Conservation (phyloP, 2,797 vertebrate species). For the Alca torda region DNA sequence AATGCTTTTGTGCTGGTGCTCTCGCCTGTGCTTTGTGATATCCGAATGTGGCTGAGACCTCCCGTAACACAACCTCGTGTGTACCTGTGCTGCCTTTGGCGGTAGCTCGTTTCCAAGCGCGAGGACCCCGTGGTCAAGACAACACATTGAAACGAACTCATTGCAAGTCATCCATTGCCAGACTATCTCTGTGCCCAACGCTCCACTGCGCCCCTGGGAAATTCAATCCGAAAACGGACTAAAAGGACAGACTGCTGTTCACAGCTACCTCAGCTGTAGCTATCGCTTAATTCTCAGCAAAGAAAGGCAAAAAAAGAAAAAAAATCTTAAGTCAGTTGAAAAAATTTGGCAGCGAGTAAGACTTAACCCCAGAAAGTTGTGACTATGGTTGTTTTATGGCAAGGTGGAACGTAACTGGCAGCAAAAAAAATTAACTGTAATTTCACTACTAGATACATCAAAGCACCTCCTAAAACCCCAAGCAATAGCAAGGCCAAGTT, state of each 20-base stretch:
- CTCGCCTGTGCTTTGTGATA: not conserved
- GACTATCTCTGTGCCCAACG: not conserved
- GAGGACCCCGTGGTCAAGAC: not conserved
- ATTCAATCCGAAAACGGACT: not conserved
- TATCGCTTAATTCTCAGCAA: not conserved
- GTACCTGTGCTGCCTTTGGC: not conserved
- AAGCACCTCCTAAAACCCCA: conserved; percentile 1
- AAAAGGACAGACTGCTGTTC: not conserved
- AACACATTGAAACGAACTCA: not conserved
- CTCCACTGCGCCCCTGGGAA: not conserved
- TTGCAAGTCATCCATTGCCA: not conserved
- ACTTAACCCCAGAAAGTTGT: not conserved
- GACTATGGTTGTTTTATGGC: not conserved
- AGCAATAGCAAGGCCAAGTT: conserved; percentile 27
- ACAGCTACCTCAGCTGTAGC: not conserved
- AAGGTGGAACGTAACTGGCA: conserved; percentile 38
- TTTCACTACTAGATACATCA: conserved; percentile 26
- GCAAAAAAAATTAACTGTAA: not conserved
- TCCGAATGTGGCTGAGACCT: not conserved
- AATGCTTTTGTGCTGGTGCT: not conserved
- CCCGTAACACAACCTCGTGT: not conserved
- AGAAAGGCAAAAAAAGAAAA: not conserved
- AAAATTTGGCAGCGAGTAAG: not conserved
- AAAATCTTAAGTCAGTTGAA: not conserved
- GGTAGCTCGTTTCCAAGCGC: not conserved